Conservation (phyloP, 2,797 vertebrate species). For the Squalus acanthias region DNA sequence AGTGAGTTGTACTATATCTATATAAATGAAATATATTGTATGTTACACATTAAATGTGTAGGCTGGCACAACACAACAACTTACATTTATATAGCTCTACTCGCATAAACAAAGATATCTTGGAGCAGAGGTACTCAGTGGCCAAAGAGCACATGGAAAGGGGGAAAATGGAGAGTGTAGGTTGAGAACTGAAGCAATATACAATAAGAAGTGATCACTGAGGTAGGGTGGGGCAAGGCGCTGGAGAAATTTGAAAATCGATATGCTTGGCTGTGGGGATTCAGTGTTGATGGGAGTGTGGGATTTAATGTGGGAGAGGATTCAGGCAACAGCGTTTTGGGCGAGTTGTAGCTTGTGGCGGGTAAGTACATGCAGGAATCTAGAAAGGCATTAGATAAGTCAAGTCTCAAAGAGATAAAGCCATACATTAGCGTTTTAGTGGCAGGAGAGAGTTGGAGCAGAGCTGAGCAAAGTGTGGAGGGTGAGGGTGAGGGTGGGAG, state of each 20-base stretch:
- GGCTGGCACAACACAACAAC: not conserved
- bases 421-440: not conserved
- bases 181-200: not conserved
- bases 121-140: not conserved
- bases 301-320: not conserved
- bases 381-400: not conserved
- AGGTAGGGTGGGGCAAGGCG: not conserved
- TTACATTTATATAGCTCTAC: not conserved
- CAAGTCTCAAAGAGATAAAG: not conserved
- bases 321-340: too few species aligned
- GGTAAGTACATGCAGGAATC: not conserved
- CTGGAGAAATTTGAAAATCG: not conserved
- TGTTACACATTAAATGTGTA: not conserved
- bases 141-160: not conserved
- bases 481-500: not conserved
- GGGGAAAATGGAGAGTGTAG: not conserved
- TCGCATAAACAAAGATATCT: not conserved
- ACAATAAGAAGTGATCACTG: too few species aligned
- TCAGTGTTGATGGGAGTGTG: not conserved
- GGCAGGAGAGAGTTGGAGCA: not conserved
- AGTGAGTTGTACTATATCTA: not conserved
- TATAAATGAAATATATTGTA: conserved; percentile 9
- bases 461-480: not conserved
- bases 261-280: not conserved
- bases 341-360: not conserved